Conservation (phyloP, 2,888 invertebrate species). For the Julus scandinavius region DNA sequence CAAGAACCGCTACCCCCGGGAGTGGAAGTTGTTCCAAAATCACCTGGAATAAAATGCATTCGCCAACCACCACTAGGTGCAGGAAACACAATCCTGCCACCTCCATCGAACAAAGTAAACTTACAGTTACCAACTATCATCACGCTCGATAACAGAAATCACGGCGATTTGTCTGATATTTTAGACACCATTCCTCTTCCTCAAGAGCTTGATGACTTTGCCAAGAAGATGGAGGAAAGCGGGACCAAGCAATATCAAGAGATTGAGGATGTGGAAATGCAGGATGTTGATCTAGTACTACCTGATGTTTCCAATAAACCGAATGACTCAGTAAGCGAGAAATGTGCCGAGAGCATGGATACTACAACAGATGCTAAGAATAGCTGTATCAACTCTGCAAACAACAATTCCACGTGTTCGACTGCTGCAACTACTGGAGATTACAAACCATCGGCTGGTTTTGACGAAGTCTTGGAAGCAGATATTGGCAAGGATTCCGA, state of each 20-base stretch:
- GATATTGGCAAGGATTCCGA: neutral
- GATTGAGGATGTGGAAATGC: neutral
- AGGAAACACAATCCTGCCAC: neutral
- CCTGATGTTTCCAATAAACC: neutral
- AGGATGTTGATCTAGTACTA: neutral
- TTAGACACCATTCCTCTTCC: neutral
- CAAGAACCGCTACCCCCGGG: neutral
- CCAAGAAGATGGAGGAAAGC: conserved; percentile 1
- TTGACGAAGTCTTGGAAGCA: neutral
- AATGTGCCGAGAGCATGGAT: neutral
- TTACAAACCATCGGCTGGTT: too few species aligned
- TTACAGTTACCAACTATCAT: neutral
- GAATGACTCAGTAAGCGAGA: neutral
- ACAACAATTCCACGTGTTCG: neutral
- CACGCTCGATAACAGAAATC: neutral
- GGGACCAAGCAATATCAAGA: neutral
- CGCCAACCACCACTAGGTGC: too few species aligned
- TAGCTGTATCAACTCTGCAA: neutral
- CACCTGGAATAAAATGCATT: neutral
- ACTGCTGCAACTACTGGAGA: too few species aligned
- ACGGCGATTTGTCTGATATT: neutral
- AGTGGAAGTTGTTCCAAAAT: neutral
- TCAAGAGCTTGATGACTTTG: neutral
- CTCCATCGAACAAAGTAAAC: neutral
- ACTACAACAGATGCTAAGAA: neutral